phyloP scores from a whole-genome alignment of 2,888 invertebrate genomes.

The Diplolepis rosae region DNA sequence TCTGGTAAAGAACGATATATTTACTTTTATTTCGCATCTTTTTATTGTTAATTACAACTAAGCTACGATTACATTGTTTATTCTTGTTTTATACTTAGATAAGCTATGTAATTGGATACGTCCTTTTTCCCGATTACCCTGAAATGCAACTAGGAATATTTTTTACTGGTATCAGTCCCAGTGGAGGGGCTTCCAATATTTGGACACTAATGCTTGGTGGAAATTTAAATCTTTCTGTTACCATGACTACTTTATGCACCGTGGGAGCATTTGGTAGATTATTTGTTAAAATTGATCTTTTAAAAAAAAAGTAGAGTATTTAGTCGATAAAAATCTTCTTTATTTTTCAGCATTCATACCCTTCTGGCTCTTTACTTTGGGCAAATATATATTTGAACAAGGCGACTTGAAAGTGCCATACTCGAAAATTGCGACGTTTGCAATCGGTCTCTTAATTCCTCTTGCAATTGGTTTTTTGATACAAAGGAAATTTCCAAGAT shows the following conservation, averaged over 20 bases:
- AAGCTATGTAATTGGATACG: slow-evolving; percentile 82
- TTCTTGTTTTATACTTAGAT: slow-evolving; percentile 75
- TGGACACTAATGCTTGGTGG: slow-evolving; percentile 95
- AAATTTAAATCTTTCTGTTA: slow-evolving; percentile 93
- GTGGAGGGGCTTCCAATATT: slow-evolving; percentile 97
- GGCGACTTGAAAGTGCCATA: slow-evolving; percentile 87
- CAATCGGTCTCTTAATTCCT: slow-evolving; percentile 86
- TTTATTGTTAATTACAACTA: slow-evolving; percentile 30
- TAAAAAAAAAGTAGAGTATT: neutral
- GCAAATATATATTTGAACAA: slow-evolving; percentile 82
- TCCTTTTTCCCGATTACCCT: slow-evolving; percentile 81
- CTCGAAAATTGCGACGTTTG: slow-evolving; percentile 82
- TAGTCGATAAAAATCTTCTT: slow-evolving; percentile 24
- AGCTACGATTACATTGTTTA: too few relatives aligned
- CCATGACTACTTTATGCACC: slow-evolving; percentile 95
- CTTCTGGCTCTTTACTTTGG: slow-evolving; percentile 91
- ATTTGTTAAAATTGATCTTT: slow-evolving; percentile 21
- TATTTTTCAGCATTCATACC: slow-evolving; percentile 85
- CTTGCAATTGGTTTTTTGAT: slow-evolving; percentile 81
- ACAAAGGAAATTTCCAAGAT: slow-evolving; percentile 81
- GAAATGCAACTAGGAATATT: slow-evolving; percentile 90
- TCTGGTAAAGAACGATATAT: slow-evolving; percentile 77
- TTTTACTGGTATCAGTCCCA: slow-evolving; percentile 91
- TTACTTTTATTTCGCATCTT: slow-evolving; percentile 6
- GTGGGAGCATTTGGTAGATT: slow-evolving; percentile 86